Evolutionary conservation across 2,888 invertebrate genomes (phyloP), one percentile per base, ranked within the genome.

Genomic region (Pyralis farinalis): DNA sequence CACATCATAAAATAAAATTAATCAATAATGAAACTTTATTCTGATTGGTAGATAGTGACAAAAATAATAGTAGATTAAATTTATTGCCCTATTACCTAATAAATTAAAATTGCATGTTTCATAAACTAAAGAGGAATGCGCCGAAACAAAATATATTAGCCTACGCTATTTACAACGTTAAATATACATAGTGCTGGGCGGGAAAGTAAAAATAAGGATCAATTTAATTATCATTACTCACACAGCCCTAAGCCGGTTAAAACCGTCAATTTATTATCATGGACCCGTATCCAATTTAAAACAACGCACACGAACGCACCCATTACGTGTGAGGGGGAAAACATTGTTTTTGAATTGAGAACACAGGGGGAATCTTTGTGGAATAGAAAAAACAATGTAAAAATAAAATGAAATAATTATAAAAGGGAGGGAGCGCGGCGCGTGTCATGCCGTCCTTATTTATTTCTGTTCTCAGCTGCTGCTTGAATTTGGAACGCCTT

Each of bases 201-300:
- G 56, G 61, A 68, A 60, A 69, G 62, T 55, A 65, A 73, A 79
- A 76, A 76, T 70, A 71, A 71, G 68, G 70, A 76, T 76, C 85
- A 80, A 85, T 88, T 83, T 86, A 86, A 85, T 85, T 79, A 82
- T 75, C 85, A 83, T 88, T 81, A 86, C 71, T 87, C 86, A 83
- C 70, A 67, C 75, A 63, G 61, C 61, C 62, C 64, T 74, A 76
- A 84, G 78, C 81, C 72, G 66, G 77, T 81, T 82, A 84, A 86
- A 82, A 78, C 87, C 81, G 75, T 79, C 87, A 79, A 87, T 88
- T 87, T 85, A 86, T 88, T 86, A 86, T 85, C 81, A 83, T 78
- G 78, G 77, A 80, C 88, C 87, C 87, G 88, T 88, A 88, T 87
- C 87, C 84, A 85, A 88, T 87, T 87, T 88, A 83, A 87, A 88